A percentile compares a stretch with the other conserved stretches of the same genome.
phyloP scores from a whole-genome alignment of 2,888 invertebrate species.

The Drosophila robusta region DNA sequence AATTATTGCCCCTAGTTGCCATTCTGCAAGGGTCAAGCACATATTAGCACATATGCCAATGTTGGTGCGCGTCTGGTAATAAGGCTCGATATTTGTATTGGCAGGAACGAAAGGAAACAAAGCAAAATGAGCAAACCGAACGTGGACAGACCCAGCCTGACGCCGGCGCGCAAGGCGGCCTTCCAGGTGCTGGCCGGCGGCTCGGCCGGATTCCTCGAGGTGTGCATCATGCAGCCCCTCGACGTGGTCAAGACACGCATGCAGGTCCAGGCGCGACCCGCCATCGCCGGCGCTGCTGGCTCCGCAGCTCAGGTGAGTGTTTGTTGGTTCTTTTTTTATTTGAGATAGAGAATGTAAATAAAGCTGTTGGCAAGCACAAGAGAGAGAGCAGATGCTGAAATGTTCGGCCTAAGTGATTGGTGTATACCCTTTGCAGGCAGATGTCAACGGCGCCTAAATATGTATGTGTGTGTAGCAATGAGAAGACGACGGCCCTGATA shows the following conservation, averaged over 20 bases:
- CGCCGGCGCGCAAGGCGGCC: constrained; percentile 76
- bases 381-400: neutral
- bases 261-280: constrained; percentile 88
- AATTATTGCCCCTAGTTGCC: neutral
- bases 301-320: constrained; percentile 4
- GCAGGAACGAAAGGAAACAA: neutral
- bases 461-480: neutral
- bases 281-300: neutral
- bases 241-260: constrained; percentile 97
- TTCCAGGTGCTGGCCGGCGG: constrained; percentile 89
- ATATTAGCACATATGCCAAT: neutral
- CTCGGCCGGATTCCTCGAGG: constrained; percentile 96
- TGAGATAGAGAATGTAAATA: constrained; percentile 11
- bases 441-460: neutral
- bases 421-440: constrained; percentile 4
- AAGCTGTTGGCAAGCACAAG: neutral
- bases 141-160: constrained; percentile 55
- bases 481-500: constrained; percentile 5
- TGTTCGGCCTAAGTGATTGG: constrained; percentile 6
- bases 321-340: too few relatives aligned
- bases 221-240: constrained; percentile 97
- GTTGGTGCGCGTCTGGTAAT: neutral
- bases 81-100: neutral
- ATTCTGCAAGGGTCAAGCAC: too few relatives aligned
- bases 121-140: constrained; percentile 4